A percentile compares a stretch with the other conserved stretches of the same genome.
These are phyloP conservation scores for Bos indicus DNA, from an alignment of 2,113 vertebrate genomes.

Conservation along the genomic window DNA sequence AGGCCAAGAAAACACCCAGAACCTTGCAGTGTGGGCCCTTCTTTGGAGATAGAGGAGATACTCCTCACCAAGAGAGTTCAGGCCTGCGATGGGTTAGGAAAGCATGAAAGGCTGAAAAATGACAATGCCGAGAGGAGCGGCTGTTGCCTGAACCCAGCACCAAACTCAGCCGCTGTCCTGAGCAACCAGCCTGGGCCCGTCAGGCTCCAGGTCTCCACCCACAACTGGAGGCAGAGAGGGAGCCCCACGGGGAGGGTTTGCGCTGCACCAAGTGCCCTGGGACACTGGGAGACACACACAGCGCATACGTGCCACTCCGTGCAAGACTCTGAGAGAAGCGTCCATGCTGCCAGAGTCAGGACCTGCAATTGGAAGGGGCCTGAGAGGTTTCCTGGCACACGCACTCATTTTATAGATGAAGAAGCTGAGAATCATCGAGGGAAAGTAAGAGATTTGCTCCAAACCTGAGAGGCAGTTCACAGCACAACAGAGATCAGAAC, in stretches of 20 bases:
- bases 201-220: background rate
- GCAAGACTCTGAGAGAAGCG: background rate
- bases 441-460: background rate
- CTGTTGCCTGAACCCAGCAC: background rate
- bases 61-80: background rate
- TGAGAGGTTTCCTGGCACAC: background rate
- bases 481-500: background rate
- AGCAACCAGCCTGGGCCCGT: background rate
- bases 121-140: background rate
- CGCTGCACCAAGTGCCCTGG: background rate
- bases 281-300: accelerated
- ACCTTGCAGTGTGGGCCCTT: background rate
- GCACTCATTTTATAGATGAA: background rate
- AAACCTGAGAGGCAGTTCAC: background rate
- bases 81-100: background rate
- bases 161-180: background rate
- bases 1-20: background rate
- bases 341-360: background rate
- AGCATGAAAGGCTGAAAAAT: background rate
- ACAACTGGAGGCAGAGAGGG: background rate
- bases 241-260: accelerated
- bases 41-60: background rate
- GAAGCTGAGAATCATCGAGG: background rate
- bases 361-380: background rate
- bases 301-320: background rate